Base-by-base conservation (phyloP, 2,113 vertebrate species). In the Brachionichthys hirsutus region DNA sequence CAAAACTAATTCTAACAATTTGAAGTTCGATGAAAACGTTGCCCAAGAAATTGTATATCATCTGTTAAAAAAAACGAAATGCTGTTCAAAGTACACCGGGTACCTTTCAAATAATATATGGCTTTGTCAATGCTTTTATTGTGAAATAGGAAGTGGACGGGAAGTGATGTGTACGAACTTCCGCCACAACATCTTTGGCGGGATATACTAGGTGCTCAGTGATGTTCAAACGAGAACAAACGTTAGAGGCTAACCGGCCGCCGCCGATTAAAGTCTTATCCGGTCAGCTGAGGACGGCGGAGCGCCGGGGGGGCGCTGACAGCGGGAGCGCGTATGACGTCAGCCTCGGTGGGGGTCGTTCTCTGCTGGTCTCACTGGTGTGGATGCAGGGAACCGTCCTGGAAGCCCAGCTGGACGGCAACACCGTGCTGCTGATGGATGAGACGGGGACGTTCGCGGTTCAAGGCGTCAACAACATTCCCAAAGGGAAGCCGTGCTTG, bases 311-410 rank as follows among this genome's bases (percentile, higher is more conserved):
- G 11, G 24, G 34, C 3, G 65, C 54, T 6, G 43, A 57, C 41
- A 13, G 61, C 50, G 85, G 64, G 20, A 35, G 66, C 0, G 75
- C 74, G 2, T 85, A 18, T 18, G 9, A 77, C 0, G 70, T 97
- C 52, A 70, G 44, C 19, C 54, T 13, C 51, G 67, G 36, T 1
- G 17, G 8, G 20, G 80, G 64, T 35, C 67, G 74, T 24, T 40
- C 49, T 12, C 22, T 88, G 54, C 50, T 6, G 36, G 86, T 73
- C 24, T 89, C 88, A 0, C 77, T 89, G 30, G 94, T 95, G 59
- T 96, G 96, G 95, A 95, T 98, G 94, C 95, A 98, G 85, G 96
- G 94, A 1, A 92, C 92, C 0, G 91, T 98, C 45, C 6, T 92
- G 71, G 85, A 91, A 5, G 85, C 90, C 20, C 80, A 82, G 34